A percentile compares a stretch with the other conserved stretches of the same genome.
Evolutionary conservation across 2,797 vertebrate species (phyloP).

Genomic region (Pantherophis alleghaniensis): DNA sequence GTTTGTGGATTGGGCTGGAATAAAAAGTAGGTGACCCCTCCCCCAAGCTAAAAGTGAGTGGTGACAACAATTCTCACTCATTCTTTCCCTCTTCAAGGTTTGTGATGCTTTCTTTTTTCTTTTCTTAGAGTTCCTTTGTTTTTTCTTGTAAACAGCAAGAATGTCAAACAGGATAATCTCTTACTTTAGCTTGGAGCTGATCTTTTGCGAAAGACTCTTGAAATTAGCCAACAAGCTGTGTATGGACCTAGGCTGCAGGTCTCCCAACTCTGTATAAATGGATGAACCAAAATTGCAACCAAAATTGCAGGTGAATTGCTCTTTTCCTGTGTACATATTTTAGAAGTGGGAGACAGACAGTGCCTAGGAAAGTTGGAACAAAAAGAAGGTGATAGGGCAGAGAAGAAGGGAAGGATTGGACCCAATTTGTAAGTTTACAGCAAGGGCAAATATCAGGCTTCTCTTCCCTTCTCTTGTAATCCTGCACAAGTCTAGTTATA

Average conservation of each 20-base stretch:
- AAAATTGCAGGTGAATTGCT: neutral
- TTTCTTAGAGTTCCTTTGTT: neutral
- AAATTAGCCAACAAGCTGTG: neutral
- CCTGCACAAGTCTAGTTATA: neutral
- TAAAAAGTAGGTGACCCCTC: neutral
- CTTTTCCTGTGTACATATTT: neutral
- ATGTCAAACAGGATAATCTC: neutral
- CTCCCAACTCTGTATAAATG: neutral
- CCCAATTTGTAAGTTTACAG: neutral
- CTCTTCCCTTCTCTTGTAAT: neutral
- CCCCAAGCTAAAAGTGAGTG: neutral
- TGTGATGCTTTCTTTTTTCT: neutral
- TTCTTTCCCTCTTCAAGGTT: neutral
- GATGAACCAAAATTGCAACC: neutral
- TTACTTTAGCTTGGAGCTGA: neutral
- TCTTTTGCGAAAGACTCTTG: neutral
- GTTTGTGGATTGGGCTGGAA: neutral
- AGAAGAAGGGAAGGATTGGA: neutral
- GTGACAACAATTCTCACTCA: neutral
- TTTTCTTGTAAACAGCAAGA: neutral
- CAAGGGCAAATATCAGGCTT: neutral
- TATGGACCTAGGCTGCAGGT: neutral
- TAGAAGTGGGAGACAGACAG: neutral
- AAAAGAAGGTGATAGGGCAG: neutral
- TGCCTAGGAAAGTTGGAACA: neutral